These are phyloP conservation scores for Myotis myotis DNA, from an alignment of 2,797 vertebrate species.

Conservation along the genomic window DNA sequence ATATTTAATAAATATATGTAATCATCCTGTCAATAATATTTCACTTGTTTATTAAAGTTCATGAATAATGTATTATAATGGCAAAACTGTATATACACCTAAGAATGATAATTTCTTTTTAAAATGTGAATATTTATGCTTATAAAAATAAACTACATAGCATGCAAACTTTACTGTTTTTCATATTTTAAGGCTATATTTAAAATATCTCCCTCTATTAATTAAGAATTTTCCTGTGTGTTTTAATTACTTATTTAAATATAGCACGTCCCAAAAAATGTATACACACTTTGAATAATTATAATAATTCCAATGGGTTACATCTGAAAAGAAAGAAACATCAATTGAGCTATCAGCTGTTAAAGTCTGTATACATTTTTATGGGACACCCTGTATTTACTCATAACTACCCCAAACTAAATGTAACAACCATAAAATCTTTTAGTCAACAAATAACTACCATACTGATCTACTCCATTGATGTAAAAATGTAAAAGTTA, in stretches of 20 bases:
- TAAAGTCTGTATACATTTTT: too few relatives aligned
- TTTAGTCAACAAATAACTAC: conserved; percentile 35
- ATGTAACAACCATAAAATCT: conserved; percentile 42
- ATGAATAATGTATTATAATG: neutral
- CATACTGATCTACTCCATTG: neutral
- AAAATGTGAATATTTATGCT: neutral
- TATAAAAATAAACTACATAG: neutral
- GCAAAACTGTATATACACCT: neutral
- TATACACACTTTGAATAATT: too few relatives aligned
- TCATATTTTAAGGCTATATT: conserved; percentile 21
- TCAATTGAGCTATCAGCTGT: too few relatives aligned
- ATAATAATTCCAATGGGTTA: too few relatives aligned
- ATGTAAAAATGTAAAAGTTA: neutral
- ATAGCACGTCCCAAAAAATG: too few relatives aligned
- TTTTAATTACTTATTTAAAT: neutral
- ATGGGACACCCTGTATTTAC: neutral
- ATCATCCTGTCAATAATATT: neutral
- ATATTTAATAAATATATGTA: neutral
- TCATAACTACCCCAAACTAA: conserved; percentile 32
- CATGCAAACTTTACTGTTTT: neutral
- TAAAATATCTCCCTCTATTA: neutral
- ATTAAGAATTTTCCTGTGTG: neutral
- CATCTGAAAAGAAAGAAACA: too few relatives aligned
- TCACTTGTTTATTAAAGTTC: neutral
- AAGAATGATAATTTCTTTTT: neutral